These are phyloP conservation scores for Chaetops frenatus DNA, from an alignment of 2,113 vertebrate species.

Conservation along the genomic window DNA sequence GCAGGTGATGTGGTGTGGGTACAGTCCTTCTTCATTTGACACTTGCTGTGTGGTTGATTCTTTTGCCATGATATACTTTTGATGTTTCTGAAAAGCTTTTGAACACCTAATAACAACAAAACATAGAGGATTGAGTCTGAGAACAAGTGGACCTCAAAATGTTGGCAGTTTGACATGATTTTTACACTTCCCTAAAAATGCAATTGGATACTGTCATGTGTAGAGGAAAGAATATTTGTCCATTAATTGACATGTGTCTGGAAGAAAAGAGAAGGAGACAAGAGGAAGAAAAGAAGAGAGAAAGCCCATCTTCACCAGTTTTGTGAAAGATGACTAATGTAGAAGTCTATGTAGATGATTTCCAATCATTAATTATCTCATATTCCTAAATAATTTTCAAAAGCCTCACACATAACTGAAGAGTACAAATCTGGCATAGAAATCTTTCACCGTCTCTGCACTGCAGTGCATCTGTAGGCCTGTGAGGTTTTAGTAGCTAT, in stretches of 20 bases:
- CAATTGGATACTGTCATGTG: background rate
- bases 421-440: background rate
- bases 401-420: background rate
- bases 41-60: background rate
- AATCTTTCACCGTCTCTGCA: background rate
- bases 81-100: background rate
- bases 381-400: background rate
- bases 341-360: background rate
- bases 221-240: background rate
- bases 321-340: background rate
- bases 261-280: background rate
- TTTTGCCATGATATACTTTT: background rate
- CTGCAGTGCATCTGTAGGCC: background rate
- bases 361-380: background rate
- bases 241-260: background rate
- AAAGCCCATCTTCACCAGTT: background rate
- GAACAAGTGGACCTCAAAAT: background rate
- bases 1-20: background rate
- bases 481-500: constrained; percentile 1
- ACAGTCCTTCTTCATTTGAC: background rate
- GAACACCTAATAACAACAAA: background rate
- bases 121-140: background rate
- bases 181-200: background rate
- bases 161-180: background rate
- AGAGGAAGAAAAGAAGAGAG: background rate